Evolutionary conservation across 37 sponge, comb jelly and placozoan genomes (phyloP), one percentile per base, ranked within the genome.

Genomic region (Haliclona indistincta): DNA sequence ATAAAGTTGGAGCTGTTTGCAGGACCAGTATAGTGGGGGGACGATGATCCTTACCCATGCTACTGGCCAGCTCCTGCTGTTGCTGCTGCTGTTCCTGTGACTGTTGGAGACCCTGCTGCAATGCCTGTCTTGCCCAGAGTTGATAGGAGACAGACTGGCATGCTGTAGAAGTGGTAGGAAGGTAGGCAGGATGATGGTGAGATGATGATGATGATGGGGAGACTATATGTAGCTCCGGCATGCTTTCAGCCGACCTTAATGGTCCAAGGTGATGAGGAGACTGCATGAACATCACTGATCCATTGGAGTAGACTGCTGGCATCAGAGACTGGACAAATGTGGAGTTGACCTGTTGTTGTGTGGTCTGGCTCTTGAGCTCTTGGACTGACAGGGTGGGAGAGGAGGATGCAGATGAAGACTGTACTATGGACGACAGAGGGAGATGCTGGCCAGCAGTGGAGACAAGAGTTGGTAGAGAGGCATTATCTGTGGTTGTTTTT

Each of bases 211-310:
- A n/a, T 41, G 53, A 10, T 5, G 66, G 44, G 4, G 68, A 20
- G 61, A 64, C 45, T 36, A 65, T 38, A 64, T 84, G 84, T 32
- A 87, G 82, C 17, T 87, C 88, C 5, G 88, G 88, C 88, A 87
- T 81, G 68, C 88, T 87, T 25, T 56, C 42, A 1, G 73, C 85
- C 35, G 88, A 87, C 8, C 88, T 69, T 22, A 87, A 72, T 6
- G 76, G 55, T 25, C 68, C 43, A 20, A 8, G 51, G 66, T 19
- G 41, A 34, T 20, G 41, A 63, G 51, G 70, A 37, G 64, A 35
- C 2, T 68, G 70, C 47, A 83, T 43, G 33, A 83, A 33, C n/a
- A n/a, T n/a, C n/a, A n/a, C n/a, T n/a, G n/a, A n/a, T 1, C 60
- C 60, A 25, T 26, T 26, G 11, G 60, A 20, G 73, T 55, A 30